Evolutionary conservation across 1,140 invertebrate genomes (phyloP).

Genomic region (Lutraria rhynchaena): DNA sequence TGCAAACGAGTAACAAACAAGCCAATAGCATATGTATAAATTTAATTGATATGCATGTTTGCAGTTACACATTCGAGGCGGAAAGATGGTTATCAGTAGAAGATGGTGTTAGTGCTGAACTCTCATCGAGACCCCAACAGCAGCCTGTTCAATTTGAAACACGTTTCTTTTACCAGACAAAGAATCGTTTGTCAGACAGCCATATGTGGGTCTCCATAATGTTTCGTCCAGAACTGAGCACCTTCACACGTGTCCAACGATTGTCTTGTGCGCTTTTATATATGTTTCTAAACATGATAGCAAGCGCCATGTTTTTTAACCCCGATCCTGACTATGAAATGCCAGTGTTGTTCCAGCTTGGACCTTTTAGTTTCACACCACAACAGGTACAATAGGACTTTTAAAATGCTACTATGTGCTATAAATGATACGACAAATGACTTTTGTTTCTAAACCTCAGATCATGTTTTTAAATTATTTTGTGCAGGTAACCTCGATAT

Average conservation of each 20-base stretch:
- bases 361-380: slow-evolving; percentile 16
- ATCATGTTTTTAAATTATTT: not conserved
- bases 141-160: slow-evolving; percentile 42
- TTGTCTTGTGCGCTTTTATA: slow-evolving; percentile 76
- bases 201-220: slow-evolving; percentile 80
- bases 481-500: not conserved
- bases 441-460: not conserved
- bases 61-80: not conserved
- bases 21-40: not conserved
- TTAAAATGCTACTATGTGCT: not conserved
- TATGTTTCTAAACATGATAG: slow-evolving; percentile 79
- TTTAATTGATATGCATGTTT: not conserved
- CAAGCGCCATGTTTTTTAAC: slow-evolving; percentile 81
- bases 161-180: slow-evolving; percentile 73
- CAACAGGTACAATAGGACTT: too few species aligned
- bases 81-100: not conserved
- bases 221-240: slow-evolving; percentile 71
- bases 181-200: slow-evolving; percentile 78
- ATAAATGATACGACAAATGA: not conserved
- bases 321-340: slow-evolving; percentile 26
- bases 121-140: not conserved
- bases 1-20: not conserved
- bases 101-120: not conserved
- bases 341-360: slow-evolving; percentile 8
- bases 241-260: slow-evolving; percentile 80